Conservation (phyloP, 2,113 vertebrate genomes). For the Campylorhamphus procurvoides region DNA sequence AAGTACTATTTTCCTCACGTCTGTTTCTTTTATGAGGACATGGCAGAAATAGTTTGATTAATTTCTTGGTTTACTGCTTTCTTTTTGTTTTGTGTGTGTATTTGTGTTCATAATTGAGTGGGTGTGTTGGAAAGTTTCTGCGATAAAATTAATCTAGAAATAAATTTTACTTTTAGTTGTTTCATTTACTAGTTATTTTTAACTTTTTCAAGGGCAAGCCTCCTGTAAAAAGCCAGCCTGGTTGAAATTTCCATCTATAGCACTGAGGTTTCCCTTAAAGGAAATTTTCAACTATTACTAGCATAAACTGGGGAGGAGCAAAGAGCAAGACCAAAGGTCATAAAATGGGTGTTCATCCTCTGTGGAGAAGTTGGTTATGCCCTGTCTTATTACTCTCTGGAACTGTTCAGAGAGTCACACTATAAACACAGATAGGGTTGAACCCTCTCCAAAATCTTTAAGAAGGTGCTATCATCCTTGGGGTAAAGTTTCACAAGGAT, state of each 20-base stretch:
- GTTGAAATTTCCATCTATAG: background rate
- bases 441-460: background rate
- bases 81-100: background rate
- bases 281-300: background rate
- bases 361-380: background rate
- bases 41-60: background rate
- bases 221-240: background rate
- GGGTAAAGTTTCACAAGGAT: background rate
- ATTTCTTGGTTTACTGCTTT: background rate
- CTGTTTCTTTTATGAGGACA: background rate
- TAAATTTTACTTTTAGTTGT: background rate
- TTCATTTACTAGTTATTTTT: background rate
- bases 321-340: background rate
- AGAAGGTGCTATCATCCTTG: background rate
- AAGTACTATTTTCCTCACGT: background rate
- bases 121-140: background rate
- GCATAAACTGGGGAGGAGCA: background rate
- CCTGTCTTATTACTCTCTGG: rapidly evolving
- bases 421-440: background rate
- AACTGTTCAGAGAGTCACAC: background rate
- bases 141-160: background rate
- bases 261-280: background rate
- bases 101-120: background rate
- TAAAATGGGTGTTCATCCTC: background rate
- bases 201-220: background rate